Evolutionary conservation across 2,888 invertebrate species (phyloP).

Genomic region (Cordylochernes scorpioides): DNA sequence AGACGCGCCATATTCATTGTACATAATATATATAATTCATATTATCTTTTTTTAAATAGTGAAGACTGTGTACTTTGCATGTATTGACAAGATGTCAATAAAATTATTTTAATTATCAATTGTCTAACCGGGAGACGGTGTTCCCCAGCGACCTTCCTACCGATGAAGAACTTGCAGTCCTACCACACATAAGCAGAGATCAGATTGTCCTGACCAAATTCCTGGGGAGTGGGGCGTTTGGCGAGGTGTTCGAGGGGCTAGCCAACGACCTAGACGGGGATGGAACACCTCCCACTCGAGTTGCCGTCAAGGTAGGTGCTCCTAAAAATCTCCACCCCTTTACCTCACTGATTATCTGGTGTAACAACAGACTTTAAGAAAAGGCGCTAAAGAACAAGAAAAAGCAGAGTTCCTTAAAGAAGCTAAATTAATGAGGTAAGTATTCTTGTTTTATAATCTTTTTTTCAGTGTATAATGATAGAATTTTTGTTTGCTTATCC

Average conservation of each 20-base stretch:
- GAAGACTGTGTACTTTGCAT: no score
- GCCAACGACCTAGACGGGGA: conserved; percentile 37
- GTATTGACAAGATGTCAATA: no score
- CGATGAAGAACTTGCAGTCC: conserved; percentile 43
- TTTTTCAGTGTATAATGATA: no score
- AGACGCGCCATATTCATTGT: no score
- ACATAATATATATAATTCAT: no score
- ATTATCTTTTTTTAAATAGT: no score
- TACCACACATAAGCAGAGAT: conserved; percentile 60
- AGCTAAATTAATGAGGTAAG: conserved; percentile 59
- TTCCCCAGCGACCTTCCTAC: conserved; percentile 29
- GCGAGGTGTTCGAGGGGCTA: conserved; percentile 80
- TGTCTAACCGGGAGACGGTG: no score
- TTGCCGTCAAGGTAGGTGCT: conserved; percentile 55
- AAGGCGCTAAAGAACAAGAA: conserved; percentile 66
- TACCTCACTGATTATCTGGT: background rate
- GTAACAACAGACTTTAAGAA: conserved; percentile 45
- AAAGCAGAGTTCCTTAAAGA: conserved; percentile 83
- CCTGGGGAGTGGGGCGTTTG: conserved; percentile 84
- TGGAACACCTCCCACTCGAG: conserved; percentile 31
- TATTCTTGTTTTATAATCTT: no score
- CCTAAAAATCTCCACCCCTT: background rate
- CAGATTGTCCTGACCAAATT: conserved; percentile 65
- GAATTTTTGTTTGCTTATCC: no score
- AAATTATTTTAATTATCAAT: no score